Conservation (phyloP, 2,797 vertebrate species). For the Tachyglossus aculeatus region DNA sequence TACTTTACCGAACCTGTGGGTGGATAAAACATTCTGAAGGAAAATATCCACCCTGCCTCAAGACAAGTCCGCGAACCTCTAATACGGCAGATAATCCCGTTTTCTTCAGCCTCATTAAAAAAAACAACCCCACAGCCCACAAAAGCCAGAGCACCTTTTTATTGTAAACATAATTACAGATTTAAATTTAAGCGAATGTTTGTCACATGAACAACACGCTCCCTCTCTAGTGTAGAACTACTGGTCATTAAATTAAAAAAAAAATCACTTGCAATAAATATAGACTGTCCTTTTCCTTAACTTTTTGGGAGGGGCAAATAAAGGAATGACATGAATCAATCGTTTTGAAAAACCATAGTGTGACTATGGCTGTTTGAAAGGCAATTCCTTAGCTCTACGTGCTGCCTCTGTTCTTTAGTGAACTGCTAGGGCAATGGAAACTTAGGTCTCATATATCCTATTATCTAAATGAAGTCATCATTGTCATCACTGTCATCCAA, state of each 20-base stretch:
- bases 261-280: too few relatives aligned
- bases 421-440: constrained; percentile 1
- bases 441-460: constrained; percentile 28
- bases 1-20: background rate
- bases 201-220: constrained; percentile 15
- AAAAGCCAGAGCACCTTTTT: too few relatives aligned
- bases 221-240: too few relatives aligned
- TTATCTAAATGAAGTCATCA: constrained; percentile 6
- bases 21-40: constrained; percentile 2
- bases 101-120: background rate
- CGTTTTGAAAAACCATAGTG: background rate
- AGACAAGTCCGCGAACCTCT: background rate
- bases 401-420: background rate
- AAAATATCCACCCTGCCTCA: constrained; percentile 1
- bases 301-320: background rate
- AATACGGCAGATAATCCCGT: background rate
- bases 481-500: constrained; percentile 26
- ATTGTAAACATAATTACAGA: constrained; percentile 41
- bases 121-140: too few relatives aligned
- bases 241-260: too few relatives aligned
- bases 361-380: constrained; percentile 4
- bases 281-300: constrained; percentile 14
- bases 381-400: background rate
- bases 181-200: constrained; percentile 12
- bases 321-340: background rate